Base-by-base conservation (phyloP, 2,888 invertebrate species). In the Onthophagus sagittarius region DNA sequence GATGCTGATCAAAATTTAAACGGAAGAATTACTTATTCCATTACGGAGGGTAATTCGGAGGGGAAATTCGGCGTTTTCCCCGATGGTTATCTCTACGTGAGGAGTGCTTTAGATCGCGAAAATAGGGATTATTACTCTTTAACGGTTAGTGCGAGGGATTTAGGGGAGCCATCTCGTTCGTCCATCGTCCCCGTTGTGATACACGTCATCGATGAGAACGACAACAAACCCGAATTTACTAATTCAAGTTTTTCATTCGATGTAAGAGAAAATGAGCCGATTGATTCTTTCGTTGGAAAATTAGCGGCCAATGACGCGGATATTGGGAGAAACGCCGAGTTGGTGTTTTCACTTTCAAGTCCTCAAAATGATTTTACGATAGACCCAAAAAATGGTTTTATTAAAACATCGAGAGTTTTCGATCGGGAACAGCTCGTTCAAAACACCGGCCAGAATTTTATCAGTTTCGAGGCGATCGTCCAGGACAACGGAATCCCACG, bases 151-250 rank as follows among this genome's bases (percentile, higher is more conserved):
- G 97, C 95, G 0, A 89, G 88, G 71, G 98, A 98, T 85, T 89
- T 92, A 71, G 97, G 95, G 0, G 86, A 85, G 77, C 96, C 92
- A 62, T 88, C 90, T 63, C 90, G 93, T 82, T 94, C 91, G 71
- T 96, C 97, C 0, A 90, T 93, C 70, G 97, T 96, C 1, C 95
- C 96, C 5, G 93, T 98, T 0, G 94, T 97, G 14, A 93, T 98
- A 76, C 96, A 97, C 82, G 92, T 98, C 15, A 91, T 96, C 76
- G 99, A 98, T 86, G 97, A 98, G 86, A 99, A 99, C 85, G 98
- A 99, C 86, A 97, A 98, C 84, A 91, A 93, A 33, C 99, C 99
- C 0, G 91, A 93, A 83, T 99, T 99, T 85, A 92, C 93, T 1
- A 96, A 98, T 80, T 90, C 91, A 33, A 95, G 95, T 13, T 99